Conservation (phyloP, 2,888 invertebrate genomes). For the Cremastobaeus sp. region DNA sequence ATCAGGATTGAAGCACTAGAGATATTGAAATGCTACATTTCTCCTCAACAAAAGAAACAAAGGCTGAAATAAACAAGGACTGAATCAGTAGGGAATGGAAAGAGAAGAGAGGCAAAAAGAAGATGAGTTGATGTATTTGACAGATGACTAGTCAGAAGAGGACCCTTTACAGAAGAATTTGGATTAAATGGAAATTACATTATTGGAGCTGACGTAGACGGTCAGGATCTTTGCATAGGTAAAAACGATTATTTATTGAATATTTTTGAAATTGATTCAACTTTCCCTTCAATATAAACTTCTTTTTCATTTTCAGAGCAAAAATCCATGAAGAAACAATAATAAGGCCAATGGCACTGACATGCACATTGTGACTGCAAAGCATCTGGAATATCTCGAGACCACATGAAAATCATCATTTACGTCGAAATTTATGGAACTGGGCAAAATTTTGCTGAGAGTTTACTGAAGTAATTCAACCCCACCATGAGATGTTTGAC, state of each 20-base stretch:
- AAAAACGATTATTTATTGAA: too few relatives aligned
- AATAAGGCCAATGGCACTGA: slow-evolving; percentile 92
- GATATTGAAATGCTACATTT: slow-evolving; percentile 84
- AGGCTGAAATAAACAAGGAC: slow-evolving; percentile 45
- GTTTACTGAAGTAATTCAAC: slow-evolving; percentile 93
- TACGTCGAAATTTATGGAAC: slow-evolving; percentile 99
- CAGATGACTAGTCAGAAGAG: slow-evolving; percentile 70
- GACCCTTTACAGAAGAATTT: slow-evolving; percentile 81
- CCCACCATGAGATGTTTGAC: slow-evolving; percentile 88
- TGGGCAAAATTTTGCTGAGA: slow-evolving; percentile 93
- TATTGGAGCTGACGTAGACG: slow-evolving; percentile 99
- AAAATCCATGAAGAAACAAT: slow-evolving; percentile 92
- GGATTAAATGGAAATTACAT: slow-evolving; percentile 86
- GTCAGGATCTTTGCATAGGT: slow-evolving; percentile 98
- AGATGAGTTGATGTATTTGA: slow-evolving; percentile 34
- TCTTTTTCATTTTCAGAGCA: slow-evolving; percentile 89
- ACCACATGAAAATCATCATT: slow-evolving; percentile 97
- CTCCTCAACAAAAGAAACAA: slow-evolving; percentile 62
- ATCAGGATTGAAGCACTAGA: slow-evolving; percentile 93
- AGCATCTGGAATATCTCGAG: slow-evolving; percentile 91
- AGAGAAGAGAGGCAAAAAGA: slow-evolving; percentile 38
- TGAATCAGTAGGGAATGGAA: slow-evolving; percentile 30
- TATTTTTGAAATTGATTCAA: too few relatives aligned
- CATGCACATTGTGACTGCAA: slow-evolving; percentile 96
- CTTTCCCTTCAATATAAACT: too few relatives aligned